Conservation (phyloP, 1,140 invertebrate species). For the Tribolium madens region DNA sequence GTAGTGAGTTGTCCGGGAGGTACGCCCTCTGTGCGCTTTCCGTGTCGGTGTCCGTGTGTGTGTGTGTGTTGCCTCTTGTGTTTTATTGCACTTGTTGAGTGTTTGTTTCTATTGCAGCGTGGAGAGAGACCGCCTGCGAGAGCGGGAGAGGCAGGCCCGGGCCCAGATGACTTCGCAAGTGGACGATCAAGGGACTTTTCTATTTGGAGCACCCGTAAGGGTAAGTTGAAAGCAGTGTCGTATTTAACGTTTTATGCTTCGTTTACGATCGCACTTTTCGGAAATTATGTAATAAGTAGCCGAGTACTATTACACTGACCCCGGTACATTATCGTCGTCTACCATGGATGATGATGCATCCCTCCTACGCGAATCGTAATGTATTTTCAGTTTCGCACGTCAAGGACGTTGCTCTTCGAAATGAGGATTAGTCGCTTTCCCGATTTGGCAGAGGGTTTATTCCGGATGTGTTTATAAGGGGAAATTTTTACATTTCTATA, state of each 20-base stretch:
- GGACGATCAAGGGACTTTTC: slow-evolving; percentile 69
- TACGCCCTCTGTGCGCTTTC: not conserved
- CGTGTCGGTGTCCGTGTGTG: not conserved
- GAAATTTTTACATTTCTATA: not conserved
- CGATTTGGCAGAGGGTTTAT: not conserved
- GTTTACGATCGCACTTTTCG: not conserved
- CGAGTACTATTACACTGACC: slow-evolving; percentile 8
- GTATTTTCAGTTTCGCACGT: slow-evolving; percentile 19
- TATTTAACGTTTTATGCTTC: slow-evolving; percentile 18
- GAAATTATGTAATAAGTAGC: slow-evolving; percentile 10
- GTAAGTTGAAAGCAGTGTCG: slow-evolving; percentile 63
- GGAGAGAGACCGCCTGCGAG: slow-evolving; percentile 79
- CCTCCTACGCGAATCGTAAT: not conserved
- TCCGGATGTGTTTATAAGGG: slow-evolving; percentile 12
- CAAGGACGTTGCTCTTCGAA: not conserved
- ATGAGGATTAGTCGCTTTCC: not conserved
- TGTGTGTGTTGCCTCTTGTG: slow-evolving; percentile 32
- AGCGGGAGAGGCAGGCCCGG: slow-evolving; percentile 78
- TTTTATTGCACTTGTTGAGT: slow-evolving; percentile 43
- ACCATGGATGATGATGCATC: not conserved
- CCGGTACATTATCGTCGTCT: not conserved
- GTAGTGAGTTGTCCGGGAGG: not conserved
- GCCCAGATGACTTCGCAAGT: slow-evolving; percentile 77
- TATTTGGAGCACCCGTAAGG: slow-evolving; percentile 73
- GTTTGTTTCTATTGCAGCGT: slow-evolving; percentile 70